A percentile compares a stretch with the other conserved stretches of the same genome.
phyloP scores from a whole-genome alignment of 2,888 invertebrate genomes.

The Atrina japonica region DNA sequence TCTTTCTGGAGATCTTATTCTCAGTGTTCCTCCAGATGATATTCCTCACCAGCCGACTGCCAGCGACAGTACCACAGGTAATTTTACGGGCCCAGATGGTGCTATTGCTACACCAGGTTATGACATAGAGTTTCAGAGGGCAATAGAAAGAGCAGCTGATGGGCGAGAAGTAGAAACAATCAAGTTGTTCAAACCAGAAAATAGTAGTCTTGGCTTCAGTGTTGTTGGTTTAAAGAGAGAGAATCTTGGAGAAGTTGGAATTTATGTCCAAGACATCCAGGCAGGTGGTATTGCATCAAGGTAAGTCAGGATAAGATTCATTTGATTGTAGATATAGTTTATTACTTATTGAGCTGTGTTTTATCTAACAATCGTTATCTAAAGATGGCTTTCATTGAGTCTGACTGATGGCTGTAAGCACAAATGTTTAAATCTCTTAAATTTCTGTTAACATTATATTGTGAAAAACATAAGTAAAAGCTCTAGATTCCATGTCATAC shows the following conservation, averaged over 20 bases:
- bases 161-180: constrained; percentile 85
- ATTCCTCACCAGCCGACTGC: constrained; percentile 31
- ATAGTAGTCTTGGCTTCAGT: constrained; percentile 87
- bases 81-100: constrained; percentile 43
- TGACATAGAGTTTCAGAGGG: constrained; percentile 75
- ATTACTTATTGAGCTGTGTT: too few relatives aligned
- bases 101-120: constrained; percentile 66
- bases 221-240: constrained; percentile 85
- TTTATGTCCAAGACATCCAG: constrained; percentile 86
- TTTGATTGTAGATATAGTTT: too few relatives aligned
- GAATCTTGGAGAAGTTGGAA: constrained; percentile 85
- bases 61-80: constrained; percentile 27
- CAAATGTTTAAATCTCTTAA: too few relatives aligned
- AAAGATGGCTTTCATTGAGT: too few relatives aligned
- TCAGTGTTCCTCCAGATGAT: constrained; percentile 71
- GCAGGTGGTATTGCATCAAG: constrained; percentile 85
- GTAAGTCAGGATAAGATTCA: constrained; percentile 80
- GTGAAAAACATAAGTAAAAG: too few relatives aligned
- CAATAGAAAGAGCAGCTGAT: constrained; percentile 83
- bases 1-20: constrained; percentile 85
- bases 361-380: too few relatives aligned
- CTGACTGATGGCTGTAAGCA: too few relatives aligned
- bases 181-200: constrained; percentile 85
- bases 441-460: too few relatives aligned
- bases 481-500: too few relatives aligned